Evolutionary conservation across 2,113 vertebrate genomes (phyloP), one percentile per base, ranked within the genome.

Genomic region (Bubo blakistoni): DNA sequence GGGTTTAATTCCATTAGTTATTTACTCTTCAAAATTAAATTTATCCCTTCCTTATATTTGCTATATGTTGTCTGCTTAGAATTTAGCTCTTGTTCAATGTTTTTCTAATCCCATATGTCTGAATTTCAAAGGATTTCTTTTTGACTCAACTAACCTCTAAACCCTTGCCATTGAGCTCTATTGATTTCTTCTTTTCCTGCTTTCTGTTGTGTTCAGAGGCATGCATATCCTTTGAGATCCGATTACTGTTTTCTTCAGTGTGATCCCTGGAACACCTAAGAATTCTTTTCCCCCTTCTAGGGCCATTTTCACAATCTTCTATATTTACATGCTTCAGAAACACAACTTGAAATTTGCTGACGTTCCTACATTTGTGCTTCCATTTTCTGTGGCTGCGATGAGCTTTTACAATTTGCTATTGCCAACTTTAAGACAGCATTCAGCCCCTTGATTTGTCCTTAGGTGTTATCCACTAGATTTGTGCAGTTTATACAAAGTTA

Each of bases 391-490:
- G 29, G 34, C 47, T 78, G 30, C 18, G 10, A 7, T 49, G 52
- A 66, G 32, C 32, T 82, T 94, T 95, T 65, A 38, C 25, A 58
- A 29, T 82, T 79, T 89, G 18, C 32, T 69, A 1, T 76, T 81
- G 40, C 36, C 19, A 88, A 57, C 76, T 90, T 88, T 79, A 92
- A 72, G 66, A 44, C 38, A 70, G 19, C 32, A 36, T 20, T 81
- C 38, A 57, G 21, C 29, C 21, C 42, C 85, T 77, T 94, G 85
- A 78, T 92, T 94, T 96, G 80, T 96, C 95, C 90, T 97, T 93
- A 91, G 85, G 52, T 95, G 70, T 96, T 86, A 94, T 70, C 78
- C 44, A 36, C 83, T 95, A 93, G 72, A 90, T 90, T 86, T 95
- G 55, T 83, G 26, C 49, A 63, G 49, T 86, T 91, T 92, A 83